These are phyloP conservation scores for Mythimna vitellina DNA, from an alignment of 2,888 invertebrate species.

Conservation along the genomic window DNA sequence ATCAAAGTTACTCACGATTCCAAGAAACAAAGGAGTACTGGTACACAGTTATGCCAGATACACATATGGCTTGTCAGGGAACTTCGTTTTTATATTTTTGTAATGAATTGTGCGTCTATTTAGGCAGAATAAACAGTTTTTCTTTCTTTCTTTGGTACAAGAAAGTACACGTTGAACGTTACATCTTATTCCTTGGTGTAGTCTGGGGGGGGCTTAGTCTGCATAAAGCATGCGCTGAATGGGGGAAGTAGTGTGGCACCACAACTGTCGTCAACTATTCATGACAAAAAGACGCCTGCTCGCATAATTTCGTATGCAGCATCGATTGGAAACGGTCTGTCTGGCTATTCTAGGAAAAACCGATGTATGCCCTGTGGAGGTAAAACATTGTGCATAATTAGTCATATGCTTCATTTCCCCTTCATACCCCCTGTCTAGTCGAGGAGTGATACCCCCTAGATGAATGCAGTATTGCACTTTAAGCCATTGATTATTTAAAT, in stretches of 20 bases:
- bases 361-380: neutral
- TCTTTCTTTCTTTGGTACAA: no score
- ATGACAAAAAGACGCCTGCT: neutral
- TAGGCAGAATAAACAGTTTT: no score
- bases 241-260: neutral
- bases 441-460: neutral
- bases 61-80: no score
- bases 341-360: slow-evolving; percentile 18
- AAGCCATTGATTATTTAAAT: slow-evolving; percentile 8
- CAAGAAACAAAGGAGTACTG: neutral
- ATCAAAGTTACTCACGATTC: slow-evolving; percentile 11
- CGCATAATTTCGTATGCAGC: slow-evolving; percentile 15
- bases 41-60: no score
- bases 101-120: no score
- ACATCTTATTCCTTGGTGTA: neutral
- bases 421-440: neutral
- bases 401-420: neutral
- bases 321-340: slow-evolving; percentile 29
- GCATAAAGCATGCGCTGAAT: neutral
- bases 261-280: slow-evolving; percentile 11
- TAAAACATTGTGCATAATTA: no score
- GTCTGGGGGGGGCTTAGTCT: neutral
- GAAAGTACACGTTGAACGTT: neutral
- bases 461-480: neutral
- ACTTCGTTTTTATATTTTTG: no score